These are phyloP conservation scores for Epinephelus coioides DNA, from an alignment of 2,797 vertebrate species.

Conservation along the genomic window DNA sequence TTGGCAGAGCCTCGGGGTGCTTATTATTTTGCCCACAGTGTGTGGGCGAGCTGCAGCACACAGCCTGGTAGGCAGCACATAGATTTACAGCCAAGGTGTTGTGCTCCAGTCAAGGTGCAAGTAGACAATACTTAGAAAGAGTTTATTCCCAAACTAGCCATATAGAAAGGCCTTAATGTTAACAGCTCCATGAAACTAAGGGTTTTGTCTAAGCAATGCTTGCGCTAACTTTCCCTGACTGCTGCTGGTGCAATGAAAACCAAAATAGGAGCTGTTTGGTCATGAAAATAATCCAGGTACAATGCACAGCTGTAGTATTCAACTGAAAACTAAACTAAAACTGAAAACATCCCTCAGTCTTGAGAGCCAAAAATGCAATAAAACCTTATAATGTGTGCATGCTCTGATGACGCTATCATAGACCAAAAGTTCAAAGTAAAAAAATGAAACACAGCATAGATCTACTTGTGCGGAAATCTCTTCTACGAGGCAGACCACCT, in stretches of 20 bases:
- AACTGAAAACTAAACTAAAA: too few relatives aligned
- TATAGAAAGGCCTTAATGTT: neutral
- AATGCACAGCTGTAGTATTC: too few relatives aligned
- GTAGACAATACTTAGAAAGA: neutral
- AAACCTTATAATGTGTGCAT: too few relatives aligned
- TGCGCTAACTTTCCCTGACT: neutral
- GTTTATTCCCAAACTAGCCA: constrained; percentile 12
- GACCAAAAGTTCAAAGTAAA: too few relatives aligned
- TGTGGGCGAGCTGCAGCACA: constrained; percentile 65
- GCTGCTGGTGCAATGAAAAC: neutral
- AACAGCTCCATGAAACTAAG: neutral
- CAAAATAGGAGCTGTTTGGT: neutral
- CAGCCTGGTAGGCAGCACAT: constrained; percentile 36
- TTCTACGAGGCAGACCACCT: too few relatives aligned
- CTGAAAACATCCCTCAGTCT: too few relatives aligned
- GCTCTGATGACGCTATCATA: too few relatives aligned
- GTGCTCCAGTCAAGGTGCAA: constrained; percentile 51
- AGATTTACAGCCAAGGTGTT: constrained; percentile 52
- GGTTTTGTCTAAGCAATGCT: neutral
- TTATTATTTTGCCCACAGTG: constrained; percentile 72
- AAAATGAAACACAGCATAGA: too few relatives aligned
- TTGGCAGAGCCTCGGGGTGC: constrained; percentile 67
- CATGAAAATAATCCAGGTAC: neutral
- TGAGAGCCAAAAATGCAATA: too few relatives aligned
- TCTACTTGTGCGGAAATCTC: too few relatives aligned